These are phyloP conservation scores for Allobates femoralis DNA, from an alignment of 2,797 vertebrate species.

Conservation along the genomic window DNA sequence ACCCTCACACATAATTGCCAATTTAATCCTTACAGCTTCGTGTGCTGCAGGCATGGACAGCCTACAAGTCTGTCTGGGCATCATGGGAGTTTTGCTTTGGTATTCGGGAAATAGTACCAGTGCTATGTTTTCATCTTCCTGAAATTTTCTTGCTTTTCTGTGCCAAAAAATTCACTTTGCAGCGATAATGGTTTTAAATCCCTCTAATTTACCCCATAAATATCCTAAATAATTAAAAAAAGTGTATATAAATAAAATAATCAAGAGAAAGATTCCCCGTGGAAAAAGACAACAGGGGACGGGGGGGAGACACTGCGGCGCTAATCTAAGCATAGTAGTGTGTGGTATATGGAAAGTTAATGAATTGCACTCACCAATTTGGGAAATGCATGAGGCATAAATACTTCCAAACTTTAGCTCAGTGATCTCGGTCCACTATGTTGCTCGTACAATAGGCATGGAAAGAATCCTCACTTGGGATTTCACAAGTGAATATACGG, in stretches of 20 bases:
- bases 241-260: background rate
- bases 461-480: too few relatives aligned
- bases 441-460: too few relatives aligned
- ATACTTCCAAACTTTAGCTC: too few relatives aligned
- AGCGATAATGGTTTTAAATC: background rate
- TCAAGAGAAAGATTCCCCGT: too few relatives aligned
- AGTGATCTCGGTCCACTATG: too few relatives aligned
- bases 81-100: background rate
- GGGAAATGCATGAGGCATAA: too few relatives aligned
- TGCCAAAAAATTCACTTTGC: background rate
- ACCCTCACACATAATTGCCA: constrained; percentile 40
- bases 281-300: too few relatives aligned
- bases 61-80: constrained; percentile 24
- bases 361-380: too few relatives aligned
- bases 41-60: constrained; percentile 20
- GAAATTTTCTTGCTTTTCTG: background rate
- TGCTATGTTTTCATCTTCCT: background rate
- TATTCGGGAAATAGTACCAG: background rate
- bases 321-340: too few relatives aligned
- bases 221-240: background rate
- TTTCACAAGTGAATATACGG: too few relatives aligned
- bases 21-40: constrained; percentile 29
- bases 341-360: too few relatives aligned
- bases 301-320: too few relatives aligned
- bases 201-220: background rate